These are phyloP conservation scores for Sterna hirundo DNA, from an alignment of 2,113 vertebrate genomes.

Conservation along the genomic window DNA sequence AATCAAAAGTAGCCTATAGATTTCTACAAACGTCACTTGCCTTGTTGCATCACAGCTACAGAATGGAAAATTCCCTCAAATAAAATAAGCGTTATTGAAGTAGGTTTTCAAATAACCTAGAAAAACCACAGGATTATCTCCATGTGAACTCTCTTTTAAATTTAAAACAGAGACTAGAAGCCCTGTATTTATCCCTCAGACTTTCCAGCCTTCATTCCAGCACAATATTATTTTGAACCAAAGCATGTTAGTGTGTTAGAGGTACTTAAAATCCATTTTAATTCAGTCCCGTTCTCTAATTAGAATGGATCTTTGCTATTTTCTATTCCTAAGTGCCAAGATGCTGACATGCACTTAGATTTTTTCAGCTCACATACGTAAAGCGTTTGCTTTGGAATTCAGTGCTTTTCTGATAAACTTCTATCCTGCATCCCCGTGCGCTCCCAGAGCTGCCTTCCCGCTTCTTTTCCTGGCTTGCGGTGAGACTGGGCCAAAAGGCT, in stretches of 20 bases:
- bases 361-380: conserved; percentile 4
- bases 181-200: neutral
- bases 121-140: neutral
- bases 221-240: conserved; percentile 12
- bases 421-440: neutral
- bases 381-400: neutral
- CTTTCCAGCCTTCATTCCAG: neutral
- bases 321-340: neutral
- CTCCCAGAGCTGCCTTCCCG: neutral
- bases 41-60: neutral
- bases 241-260: neutral
- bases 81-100: neutral
- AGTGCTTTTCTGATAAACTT: neutral
- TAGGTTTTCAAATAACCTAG: neutral
- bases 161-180: neutral
- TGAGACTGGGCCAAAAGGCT: neutral
- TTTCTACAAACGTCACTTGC: neutral
- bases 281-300: conserved; percentile 3
- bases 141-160: neutral
- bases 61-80: conserved; percentile 1
- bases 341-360: neutral
- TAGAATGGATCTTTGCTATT: conserved; percentile 4
- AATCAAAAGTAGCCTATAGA: neutral
- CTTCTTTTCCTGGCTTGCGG: neutral
- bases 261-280: conserved; percentile 22